phyloP scores from a whole-genome alignment of 2,888 invertebrate species.

The Chrysotoxum bicinctum region DNA sequence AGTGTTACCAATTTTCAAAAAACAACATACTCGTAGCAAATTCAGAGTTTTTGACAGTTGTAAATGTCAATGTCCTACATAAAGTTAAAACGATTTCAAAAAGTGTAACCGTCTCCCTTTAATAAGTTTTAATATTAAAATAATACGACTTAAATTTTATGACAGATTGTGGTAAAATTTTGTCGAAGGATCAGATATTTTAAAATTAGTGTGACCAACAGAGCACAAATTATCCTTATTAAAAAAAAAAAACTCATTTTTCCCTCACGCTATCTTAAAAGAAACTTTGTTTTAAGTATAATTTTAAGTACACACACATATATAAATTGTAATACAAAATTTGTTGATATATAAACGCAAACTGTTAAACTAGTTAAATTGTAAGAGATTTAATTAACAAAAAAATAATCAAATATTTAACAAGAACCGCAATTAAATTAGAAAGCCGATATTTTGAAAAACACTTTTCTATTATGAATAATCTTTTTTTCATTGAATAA shows the following conservation, averaged over 20 bases:
- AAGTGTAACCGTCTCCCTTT: no score
- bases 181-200: no score
- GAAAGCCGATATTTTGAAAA: slow-evolving; percentile 19
- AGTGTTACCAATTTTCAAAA: no score
- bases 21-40: no score
- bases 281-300: neutral
- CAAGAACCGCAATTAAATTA: neutral
- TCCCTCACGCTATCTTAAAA: neutral
- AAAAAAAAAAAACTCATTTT: neutral
- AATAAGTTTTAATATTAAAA: no score
- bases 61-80: no score
- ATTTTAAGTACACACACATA: neutral
- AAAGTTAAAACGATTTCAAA: no score
- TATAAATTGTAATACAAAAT: slow-evolving; percentile 7
- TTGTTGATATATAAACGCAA: neutral
- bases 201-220: no score
- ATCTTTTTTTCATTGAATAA: neutral
- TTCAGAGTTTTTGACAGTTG: no score
- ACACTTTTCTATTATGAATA: neutral
- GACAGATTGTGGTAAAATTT: no score
- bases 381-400: neutral
- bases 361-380: neutral
- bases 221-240: no score
- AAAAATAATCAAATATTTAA: neutral
- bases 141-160: no score